Evolutionary conservation across 2,113 vertebrate species (phyloP).

Genomic region (Narcine bancroftii): DNA sequence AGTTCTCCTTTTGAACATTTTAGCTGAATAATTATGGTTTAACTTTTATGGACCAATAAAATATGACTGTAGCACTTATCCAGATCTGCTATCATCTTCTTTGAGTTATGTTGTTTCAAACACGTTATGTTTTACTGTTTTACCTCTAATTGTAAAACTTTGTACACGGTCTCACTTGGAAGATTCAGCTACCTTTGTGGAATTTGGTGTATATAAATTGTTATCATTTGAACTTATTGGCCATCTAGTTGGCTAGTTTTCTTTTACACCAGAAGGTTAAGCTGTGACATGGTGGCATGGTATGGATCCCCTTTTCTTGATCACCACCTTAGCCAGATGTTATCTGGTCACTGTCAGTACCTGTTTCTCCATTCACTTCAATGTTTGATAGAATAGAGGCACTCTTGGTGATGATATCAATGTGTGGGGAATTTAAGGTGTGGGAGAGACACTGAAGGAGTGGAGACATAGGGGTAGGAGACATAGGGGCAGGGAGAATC

Average conservation of each 20-base stretch:
- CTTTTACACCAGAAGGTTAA: neutral
- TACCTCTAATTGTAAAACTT: conserved; percentile 9
- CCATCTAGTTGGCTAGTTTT: neutral
- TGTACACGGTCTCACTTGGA: neutral
- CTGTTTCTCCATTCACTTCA: neutral
- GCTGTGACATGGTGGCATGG: neutral
- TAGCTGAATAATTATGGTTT: conserved; percentile 27
- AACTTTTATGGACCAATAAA: conserved; percentile 32
- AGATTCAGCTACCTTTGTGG: neutral
- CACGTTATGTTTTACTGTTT: conserved; percentile 13
- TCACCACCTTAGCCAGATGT: neutral
- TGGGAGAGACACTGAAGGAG: too few species aligned
- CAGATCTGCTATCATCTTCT: neutral
- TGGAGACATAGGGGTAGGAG: too few species aligned
- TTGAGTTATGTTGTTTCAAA: conserved; percentile 32
- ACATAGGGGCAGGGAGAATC: too few species aligned
- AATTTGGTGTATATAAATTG: neutral
- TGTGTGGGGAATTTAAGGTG: neutral
- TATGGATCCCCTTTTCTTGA: neutral
- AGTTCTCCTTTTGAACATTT: conserved; percentile 12
- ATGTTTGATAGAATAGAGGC: neutral
- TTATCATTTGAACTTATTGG: neutral
- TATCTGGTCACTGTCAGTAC: neutral
- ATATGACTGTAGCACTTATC: neutral
- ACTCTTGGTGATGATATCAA: neutral